Base-by-base conservation (phyloP, 1,140 invertebrate species). In the Drosophila orosa region DNA sequence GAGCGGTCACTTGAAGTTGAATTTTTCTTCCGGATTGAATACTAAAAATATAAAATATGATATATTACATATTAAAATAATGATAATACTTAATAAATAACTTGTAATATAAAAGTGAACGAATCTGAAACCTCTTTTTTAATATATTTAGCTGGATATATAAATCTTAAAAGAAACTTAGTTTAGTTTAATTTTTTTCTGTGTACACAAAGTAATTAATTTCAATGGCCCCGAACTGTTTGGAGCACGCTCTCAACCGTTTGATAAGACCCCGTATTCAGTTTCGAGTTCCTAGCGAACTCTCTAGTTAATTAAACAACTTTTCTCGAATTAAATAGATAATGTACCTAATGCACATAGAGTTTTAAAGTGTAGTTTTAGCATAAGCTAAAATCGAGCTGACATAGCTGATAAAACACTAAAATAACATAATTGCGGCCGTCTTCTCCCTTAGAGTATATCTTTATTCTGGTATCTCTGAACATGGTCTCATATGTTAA, bases 211-310 rank as follows among this genome's bases (percentile, higher is more conserved):
- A 52, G 59, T 83, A 87, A 87, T 78, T 86, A 75, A 87, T 84
- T 86, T 79, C 69, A 67, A 87, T 68, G 71, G 83, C 74, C 63
- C 67, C 78, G 57, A 81, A 81, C 60, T 78, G 61, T 71, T 78
- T 66, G 59, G 54, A 56, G 73, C 66, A 66, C 67, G 31, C 73
- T 73, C 67, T 65, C 65, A 69, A 79, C 42, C 55, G 71, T 52
- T 25, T 55, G 83, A 86, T 80, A 86, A 86, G 84, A 58, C 24
- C 39, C 25, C 40, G 19, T 29, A 22, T 45, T 68, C 40, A 15
- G 33, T 31, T 68, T 71, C 33, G n/a, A 39, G 50, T 27, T 71
- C 22, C 56, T 31, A 69, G 40, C 66, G 44, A 50, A 50, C 27
- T 66, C 45, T 54, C 39, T 37, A 54, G 47, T 74, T 83, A 89